Evolutionary conservation across 2,888 invertebrate genomes (phyloP).

Genomic region (Conops quadrifasciatus): DNA sequence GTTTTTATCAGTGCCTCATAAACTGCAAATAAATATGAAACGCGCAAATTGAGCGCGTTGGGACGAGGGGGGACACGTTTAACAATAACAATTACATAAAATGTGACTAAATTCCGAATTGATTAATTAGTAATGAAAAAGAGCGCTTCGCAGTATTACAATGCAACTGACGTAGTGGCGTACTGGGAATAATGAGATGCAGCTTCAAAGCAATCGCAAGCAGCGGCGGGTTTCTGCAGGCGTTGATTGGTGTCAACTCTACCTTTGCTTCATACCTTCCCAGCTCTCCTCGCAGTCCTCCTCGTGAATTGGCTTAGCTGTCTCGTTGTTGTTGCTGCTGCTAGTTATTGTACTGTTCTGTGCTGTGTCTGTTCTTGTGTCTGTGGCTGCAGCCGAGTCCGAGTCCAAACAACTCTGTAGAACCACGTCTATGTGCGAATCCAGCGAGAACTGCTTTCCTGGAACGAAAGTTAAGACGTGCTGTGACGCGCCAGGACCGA

Average conservation of each 20-base stretch:
- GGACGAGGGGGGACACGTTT: too few relatives aligned
- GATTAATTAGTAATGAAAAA: too few relatives aligned
- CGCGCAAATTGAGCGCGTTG: neutral
- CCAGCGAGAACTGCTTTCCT: slow-evolving; percentile 85
- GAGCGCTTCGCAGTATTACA: too few relatives aligned
- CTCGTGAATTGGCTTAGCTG: slow-evolving; percentile 53
- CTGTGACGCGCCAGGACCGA: neutral
- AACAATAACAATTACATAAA: too few relatives aligned
- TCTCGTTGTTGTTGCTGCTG: slow-evolving; percentile 27
- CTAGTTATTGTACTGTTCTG: too few relatives aligned
- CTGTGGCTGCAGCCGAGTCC: slow-evolving; percentile 26
- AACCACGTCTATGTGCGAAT: slow-evolving; percentile 90
- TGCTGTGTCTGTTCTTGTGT: too few relatives aligned
- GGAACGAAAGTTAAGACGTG: neutral
- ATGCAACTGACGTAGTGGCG: too few relatives aligned
- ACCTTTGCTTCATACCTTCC: slow-evolving; percentile 67
- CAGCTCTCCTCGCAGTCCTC: slow-evolving; percentile 63
- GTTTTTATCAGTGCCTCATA: slow-evolving; percentile 48
- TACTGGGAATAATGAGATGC: neutral
- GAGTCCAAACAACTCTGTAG: slow-evolving; percentile 71
- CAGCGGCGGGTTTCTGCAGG: slow-evolving; percentile 41
- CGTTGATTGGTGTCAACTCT: slow-evolving; percentile 56
- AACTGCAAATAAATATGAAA: slow-evolving; percentile 38
- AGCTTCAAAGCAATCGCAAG: neutral
- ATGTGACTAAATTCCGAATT: too few relatives aligned